A percentile compares a stretch with the other conserved stretches of the same genome.
Evolutionary conservation across 2,113 vertebrate genomes (phyloP).

Genomic region (Scartelaos histophorus): DNA sequence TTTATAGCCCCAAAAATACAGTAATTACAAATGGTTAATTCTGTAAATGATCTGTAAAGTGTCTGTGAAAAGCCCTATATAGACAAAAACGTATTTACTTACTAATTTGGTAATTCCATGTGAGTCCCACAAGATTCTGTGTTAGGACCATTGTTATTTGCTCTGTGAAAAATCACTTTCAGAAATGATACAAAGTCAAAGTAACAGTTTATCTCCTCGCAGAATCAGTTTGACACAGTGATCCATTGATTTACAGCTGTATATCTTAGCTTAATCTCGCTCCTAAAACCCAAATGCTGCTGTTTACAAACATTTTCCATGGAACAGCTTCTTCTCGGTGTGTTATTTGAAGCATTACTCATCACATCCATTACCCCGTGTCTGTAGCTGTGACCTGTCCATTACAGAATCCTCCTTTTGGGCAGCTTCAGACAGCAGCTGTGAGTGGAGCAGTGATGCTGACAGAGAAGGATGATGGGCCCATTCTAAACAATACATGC

Average conservation of each 20-base stretch:
- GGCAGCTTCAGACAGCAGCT: constrained; percentile 53
- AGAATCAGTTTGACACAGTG: neutral
- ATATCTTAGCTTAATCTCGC: neutral
- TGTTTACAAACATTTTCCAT: neutral
- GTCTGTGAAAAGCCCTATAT: no score
- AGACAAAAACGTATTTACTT: no score
- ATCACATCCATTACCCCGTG: constrained; percentile 8
- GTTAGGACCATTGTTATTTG: no score
- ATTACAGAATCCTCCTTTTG: constrained; percentile 29
- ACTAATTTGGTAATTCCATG: no score
- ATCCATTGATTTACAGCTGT: neutral
- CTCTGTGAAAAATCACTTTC: neutral
- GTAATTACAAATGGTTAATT: no score
- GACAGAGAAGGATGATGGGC: constrained; percentile 43
- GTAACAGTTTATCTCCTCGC: neutral
- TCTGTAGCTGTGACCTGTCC: constrained; percentile 1
- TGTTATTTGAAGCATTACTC: neutral
- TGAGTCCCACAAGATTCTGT: no score
- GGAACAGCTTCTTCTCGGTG: neutral
- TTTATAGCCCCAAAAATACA: no score
- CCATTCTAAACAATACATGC: constrained; percentile 46
- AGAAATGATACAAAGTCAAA: neutral
- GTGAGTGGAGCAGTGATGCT: constrained; percentile 36
- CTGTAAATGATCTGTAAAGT: no score
- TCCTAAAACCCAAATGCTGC: neutral